phyloP scores from a whole-genome alignment of 2,797 vertebrate species.

The Pitangus sulphuratus region DNA sequence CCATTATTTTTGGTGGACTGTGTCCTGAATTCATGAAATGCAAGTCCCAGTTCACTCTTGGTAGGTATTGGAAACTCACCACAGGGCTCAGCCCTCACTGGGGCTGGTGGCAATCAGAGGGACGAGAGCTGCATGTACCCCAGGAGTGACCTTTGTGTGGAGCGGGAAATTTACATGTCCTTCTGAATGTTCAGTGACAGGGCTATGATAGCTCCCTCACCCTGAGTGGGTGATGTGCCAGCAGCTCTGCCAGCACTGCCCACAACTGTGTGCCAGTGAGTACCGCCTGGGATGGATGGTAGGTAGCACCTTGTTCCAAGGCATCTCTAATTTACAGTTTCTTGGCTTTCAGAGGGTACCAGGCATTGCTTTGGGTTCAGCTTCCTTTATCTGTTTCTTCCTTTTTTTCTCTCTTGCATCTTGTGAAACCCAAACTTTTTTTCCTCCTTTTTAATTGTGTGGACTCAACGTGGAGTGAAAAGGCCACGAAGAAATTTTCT shows the following conservation, averaged over 20 bases:
- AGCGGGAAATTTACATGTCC: neutral
- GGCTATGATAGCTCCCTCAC: neutral
- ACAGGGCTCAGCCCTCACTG: neutral
- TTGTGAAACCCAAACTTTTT: constrained; percentile 16
- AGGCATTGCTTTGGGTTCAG: constrained; percentile 3
- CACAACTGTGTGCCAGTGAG: neutral
- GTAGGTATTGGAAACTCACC: neutral
- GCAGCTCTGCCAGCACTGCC: neutral
- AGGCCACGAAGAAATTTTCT: constrained; percentile 54
- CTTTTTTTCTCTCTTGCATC: neutral
- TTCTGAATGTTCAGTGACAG: neutral
- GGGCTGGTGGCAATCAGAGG: neutral
- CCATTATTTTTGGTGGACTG: neutral
- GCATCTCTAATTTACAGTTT: constrained; percentile 59
- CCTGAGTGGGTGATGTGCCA: accelerated
- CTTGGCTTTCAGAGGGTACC: constrained; percentile 43
- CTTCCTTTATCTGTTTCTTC: constrained; percentile 48
- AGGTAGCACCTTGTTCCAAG: constrained; percentile 33
- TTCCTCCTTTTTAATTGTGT: constrained; percentile 55
- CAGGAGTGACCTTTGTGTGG: neutral
- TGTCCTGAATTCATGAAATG: neutral
- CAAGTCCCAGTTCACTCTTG: neutral
- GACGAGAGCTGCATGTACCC: neutral
- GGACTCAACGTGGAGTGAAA: constrained; percentile 62
- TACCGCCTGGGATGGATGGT: neutral